phyloP scores from a whole-genome alignment of 1,140 invertebrate genomes.

The Drosophila willistoni region DNA sequence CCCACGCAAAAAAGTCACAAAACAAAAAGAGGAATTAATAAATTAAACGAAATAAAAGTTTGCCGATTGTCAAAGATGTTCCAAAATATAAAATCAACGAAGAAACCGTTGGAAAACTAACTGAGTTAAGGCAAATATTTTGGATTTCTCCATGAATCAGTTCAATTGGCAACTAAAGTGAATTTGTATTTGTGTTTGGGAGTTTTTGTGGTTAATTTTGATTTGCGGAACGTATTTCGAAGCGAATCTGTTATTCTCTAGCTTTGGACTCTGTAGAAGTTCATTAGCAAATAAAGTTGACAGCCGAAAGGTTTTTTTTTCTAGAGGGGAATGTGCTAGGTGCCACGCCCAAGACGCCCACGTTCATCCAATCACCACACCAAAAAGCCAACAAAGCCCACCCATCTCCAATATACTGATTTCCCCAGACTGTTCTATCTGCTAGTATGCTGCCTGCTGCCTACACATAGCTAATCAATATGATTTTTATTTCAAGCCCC shows the following conservation, averaged over 20 bases:
- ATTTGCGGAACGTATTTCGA: neutral
- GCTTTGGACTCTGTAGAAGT: slow-evolving; percentile 50
- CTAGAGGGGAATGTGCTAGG: slow-evolving; percentile 14
- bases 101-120: neutral
- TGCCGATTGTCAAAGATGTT: slow-evolving; percentile 30
- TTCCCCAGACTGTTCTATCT: slow-evolving; percentile 53
- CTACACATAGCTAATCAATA: slow-evolving; percentile 66
- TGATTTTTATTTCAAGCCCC: slow-evolving; percentile 60
- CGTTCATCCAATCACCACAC: slow-evolving; percentile 4
- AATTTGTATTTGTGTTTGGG: neutral
- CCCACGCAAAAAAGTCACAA: slow-evolving; percentile 23
- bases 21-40: slow-evolving; percentile 66
- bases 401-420: slow-evolving; percentile 52
- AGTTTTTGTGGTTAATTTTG: neutral
- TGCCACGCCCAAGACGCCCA: slow-evolving; percentile 2
- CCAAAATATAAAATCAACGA: neutral
- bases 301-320: slow-evolving; percentile 55
- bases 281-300: slow-evolving; percentile 80
- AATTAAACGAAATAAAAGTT: slow-evolving; percentile 71
- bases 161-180: neutral
- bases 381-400: neutral
- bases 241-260: slow-evolving; percentile 25
- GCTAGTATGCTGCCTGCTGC: neutral
- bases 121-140: neutral
- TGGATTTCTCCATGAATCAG: neutral